Base-by-base conservation (phyloP, 2,888 invertebrate species). In the Congeria kusceri region DNA sequence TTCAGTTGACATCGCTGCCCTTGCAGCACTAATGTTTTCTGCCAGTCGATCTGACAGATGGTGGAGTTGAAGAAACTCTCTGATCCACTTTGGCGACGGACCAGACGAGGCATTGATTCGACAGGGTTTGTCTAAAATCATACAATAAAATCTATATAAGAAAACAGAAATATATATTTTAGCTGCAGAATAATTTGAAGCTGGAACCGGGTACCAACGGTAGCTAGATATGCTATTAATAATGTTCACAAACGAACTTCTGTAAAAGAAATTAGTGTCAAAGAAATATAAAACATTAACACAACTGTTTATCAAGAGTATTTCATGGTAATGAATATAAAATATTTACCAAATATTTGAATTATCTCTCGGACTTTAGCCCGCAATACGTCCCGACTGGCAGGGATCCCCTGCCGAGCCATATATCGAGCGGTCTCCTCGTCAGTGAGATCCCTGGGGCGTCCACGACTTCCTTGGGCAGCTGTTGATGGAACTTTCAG, bases 41-140 rank as follows among this genome's bases (percentile, higher is more conserved):
- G 68, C 44, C 1, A 59, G 47, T 23, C 68, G 44, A 20, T 59
- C 47, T 3, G 59, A 46, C 29, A 69, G 28, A 11, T 20, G 1
- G 61, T 69, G 29, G 11, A 59, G 46, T 25, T 23, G 27, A 4
- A 69, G 11, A n/a, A 69, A 44, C 15, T 23, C 61, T 44, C 49
- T 39, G 18, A 69, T 46, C 61, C 68, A 69, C 20, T 61, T 61
- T 7, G 47, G 39, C 9, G 61, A 47, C 15, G 68, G 68, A 3
- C 68, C 67, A 23, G 9, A 3, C 39, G 39, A 13, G 39, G 13
- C 13, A 15, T 39, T 39, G 3, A 39, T 7, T 13, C 39, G 39
- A 39, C 39, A 39, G 39, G 39, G 15, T 39, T 39, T 39, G 39
- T 39, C 39, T 39, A 39, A 39, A 39, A 39, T 32, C 11, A n/a